Evolutionary conservation across 2,797 vertebrate species (phyloP), one percentile per base, ranked within the genome.

Genomic region (Crax fasciolata): DNA sequence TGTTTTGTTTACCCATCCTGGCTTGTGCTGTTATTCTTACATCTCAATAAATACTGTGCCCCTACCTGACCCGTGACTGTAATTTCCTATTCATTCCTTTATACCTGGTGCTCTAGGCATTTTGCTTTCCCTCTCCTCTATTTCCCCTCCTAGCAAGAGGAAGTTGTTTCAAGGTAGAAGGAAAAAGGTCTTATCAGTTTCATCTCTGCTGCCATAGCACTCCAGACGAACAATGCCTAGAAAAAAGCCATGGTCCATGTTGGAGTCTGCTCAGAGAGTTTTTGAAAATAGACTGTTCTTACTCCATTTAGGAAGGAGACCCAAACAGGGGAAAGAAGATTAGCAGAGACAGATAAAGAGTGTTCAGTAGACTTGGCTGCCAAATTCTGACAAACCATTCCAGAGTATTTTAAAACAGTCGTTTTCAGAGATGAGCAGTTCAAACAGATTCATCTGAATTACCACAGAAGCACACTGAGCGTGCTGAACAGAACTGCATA

Each of bases 371-470:
- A 65, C 85, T 81, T 89, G 76, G 71, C 51, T 91, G 83, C 73
- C 83, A 81, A 51, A 77, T 71, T 87, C 51, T 65, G 51, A 62
- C 32, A 92, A 77, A 32, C 30, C 23, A 41, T 65, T 91, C 28
- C 55, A 76, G 71, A 86, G 75, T 55, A 78, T 54, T 58, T 74
- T 48, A 84, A 55, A 88, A 51, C 23, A 62, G 43, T 71, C 17
- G 41, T 87, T 89, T 82, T 80, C 61, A 84, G 48, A 89, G 67
- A 89, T 83, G 71, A 84, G 59, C 49, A 49, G 41, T 74, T 85
- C 65, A 84, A 61, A 43, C 66, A 92, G 87, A 76, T 76, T 89
- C 14, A 93, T 79, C 65, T 87, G 68, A 92, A 87, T 75, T 32
- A 51, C 58, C 38, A 77, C 10, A 84, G 72, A 87, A 24, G 49